Evolutionary conservation across 2,797 vertebrate genomes (phyloP), one percentile per base, ranked within the genome.

Genomic region (Sciaenops ocellatus): DNA sequence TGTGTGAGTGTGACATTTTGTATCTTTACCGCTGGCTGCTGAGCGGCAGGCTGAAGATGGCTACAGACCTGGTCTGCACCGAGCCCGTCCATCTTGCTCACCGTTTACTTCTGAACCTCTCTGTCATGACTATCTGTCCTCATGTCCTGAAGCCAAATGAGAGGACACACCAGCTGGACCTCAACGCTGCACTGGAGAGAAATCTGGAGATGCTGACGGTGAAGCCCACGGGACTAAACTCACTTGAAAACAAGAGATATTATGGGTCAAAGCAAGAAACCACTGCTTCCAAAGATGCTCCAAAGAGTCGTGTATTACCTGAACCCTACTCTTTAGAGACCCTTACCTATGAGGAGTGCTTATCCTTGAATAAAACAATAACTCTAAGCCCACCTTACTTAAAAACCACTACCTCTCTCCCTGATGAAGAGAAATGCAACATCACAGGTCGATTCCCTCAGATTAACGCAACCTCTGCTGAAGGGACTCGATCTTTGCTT

Each of bases 21-120:
- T 96, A 96, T 76, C 91, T 96, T 4, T 95, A 95, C 82, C 90
- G 87, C 65, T 96, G 96, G 96, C 84, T 96, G 62, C 89, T 95
- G 71, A 94, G 76, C 1, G 90, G 91, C 20, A 82, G 92, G 55
- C 79, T 93, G 48, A 91, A 78, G 85, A 94, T 91, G 93, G 93
- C 95, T 9, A 91, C 93, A 1, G 94, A 95, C 76, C 81, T 96
- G 62, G 90, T 94, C 57, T 96, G 96, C 73, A 83, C 83, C 0
- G 92, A 95, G 47, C 95, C 96, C 0, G 66, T 90, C 55, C 94
- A 96, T 24, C 92, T 96, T 0, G 94, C 94, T 50, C 93, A 93
- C 26, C 93, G 81, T 15, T 86, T 94, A 68, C 94, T 96, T 46
- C 82, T 95, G 44, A 92, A 94, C 76, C 91, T 96, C 13, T 95